Evolutionary conservation across 2,113 vertebrate species (phyloP), one percentile per base, ranked within the genome.

Genomic region (Carassius carassius): DNA sequence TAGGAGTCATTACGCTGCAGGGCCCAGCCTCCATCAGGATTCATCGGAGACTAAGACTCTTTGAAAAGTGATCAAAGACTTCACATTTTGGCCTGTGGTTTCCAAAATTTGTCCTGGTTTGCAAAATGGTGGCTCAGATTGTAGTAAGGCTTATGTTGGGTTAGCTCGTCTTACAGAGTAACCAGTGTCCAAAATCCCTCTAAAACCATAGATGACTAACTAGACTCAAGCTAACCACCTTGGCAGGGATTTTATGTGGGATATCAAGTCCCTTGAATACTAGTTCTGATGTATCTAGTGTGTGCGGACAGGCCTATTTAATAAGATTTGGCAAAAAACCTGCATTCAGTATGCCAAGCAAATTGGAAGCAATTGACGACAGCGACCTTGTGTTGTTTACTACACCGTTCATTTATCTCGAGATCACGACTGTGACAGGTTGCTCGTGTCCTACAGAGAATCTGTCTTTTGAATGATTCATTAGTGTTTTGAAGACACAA

Each of bases 341-440:
- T 35, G 65, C 32, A 35, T 69, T 69, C 32, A 35, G 65, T 9
- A 1, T 44, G 21, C 13, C 11, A n/a, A 13, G 37, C 37, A 41
- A 72, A 72, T 44, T 72, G 37, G 19, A 72, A 72, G 37, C 69
- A 72, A 72, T 72, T 72, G 44, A 29, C 0, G 3, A 17, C 72
- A 47, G 12, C 13, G n/a, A 9, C n/a, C n/a, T 75, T 25, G 44
- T 47, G 73, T 75, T 75, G 73, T 51, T 75, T 75, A 75, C 21
- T 2, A 63, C 12, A 25, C 1, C 21, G 44, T 49, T 81, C 29
- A 12, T 25, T 80, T 65, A 80, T 21, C 25, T 69, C 25, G 9
- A 17, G 60, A 65, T 70, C 62, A 67, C 13, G 37, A 37, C n/a
- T 67, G 14, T 1, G 29, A 77, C 75, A 58, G 10, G 51, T 77